These are phyloP conservation scores for Hemibagrus guttatus DNA, from an alignment of 2,797 vertebrate species.

Conservation along the genomic window DNA sequence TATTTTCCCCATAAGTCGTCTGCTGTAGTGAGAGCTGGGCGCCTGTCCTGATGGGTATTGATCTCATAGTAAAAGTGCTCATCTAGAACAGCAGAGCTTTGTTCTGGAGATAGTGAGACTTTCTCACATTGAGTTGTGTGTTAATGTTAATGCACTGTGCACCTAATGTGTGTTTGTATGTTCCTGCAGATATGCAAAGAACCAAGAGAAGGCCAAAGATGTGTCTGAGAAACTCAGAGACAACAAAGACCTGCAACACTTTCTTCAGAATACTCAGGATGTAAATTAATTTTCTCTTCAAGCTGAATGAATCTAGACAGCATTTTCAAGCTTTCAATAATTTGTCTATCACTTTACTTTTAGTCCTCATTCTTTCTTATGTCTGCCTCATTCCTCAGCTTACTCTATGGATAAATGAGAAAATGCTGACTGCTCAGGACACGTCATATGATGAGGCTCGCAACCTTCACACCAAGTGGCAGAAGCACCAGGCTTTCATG, in stretches of 20 bases:
- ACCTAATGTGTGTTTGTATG: conserved; percentile 20
- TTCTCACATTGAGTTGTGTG: conserved; percentile 30
- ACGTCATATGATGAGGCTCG: conserved; percentile 86
- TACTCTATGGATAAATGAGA: conserved; percentile 94
- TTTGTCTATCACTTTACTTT: not conserved
- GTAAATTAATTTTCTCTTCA: conserved; percentile 69
- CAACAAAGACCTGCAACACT: conserved; percentile 90
- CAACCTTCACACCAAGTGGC: conserved; percentile 94
- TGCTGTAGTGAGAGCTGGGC: conserved; percentile 61
- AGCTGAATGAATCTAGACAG: not conserved
- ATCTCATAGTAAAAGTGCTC: conserved; percentile 71
- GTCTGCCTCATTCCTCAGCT: conserved; percentile 72
- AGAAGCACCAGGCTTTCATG: conserved; percentile 95
- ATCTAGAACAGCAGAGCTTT: conserved; percentile 43
- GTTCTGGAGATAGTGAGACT: conserved; percentile 42
- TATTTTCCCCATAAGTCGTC: conserved; percentile 66
- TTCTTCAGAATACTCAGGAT: conserved; percentile 94
- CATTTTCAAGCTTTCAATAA: not conserved
- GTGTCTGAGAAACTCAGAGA: conserved; percentile 81
- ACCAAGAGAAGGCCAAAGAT: conserved; percentile 79
- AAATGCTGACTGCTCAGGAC: conserved; percentile 94
- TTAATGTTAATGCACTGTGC: conserved; percentile 43
- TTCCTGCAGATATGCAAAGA: conserved; percentile 76
- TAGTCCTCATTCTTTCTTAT: not conserved
- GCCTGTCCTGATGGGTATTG: conserved; percentile 74